Evolutionary conservation across 2,113 vertebrate genomes (phyloP).

Genomic region (Ammodytes marinus): DNA sequence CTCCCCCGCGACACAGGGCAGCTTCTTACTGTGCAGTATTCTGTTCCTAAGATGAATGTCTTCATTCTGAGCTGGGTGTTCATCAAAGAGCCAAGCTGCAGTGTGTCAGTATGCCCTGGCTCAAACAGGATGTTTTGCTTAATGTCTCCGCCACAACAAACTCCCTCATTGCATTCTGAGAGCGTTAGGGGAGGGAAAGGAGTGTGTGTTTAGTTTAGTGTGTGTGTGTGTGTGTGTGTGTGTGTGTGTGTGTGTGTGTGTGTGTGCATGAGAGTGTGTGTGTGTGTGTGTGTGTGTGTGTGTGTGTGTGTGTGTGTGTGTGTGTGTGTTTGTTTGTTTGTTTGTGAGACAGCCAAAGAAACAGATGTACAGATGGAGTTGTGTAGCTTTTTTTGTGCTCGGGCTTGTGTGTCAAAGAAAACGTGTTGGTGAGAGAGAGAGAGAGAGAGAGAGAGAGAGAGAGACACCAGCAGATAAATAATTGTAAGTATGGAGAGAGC

Average conservation of each 20-base stretch:
- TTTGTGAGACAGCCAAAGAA: slow-evolving; percentile 27
- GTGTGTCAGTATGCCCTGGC: slow-evolving; percentile 37
- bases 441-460: background rate
- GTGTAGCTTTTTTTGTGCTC: background rate
- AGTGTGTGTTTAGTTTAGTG: background rate
- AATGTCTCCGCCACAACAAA: slow-evolving; percentile 41
- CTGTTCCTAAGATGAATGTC: slow-evolving; percentile 29
- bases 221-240: slow-evolving; percentile 22
- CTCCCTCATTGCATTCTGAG: slow-evolving; percentile 42
- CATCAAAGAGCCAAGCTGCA: slow-evolving; percentile 28
- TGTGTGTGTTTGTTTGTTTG: background rate
- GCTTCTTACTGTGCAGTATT: slow-evolving; percentile 24
- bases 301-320: background rate
- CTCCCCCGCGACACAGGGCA: slow-evolving; percentile 3
- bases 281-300: slow-evolving; percentile 19
- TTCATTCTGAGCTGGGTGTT: slow-evolving; percentile 10
- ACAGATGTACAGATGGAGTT: slow-evolving; percentile 10
- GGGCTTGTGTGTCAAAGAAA: slow-evolving; percentile 17
- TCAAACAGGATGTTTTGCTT: slow-evolving; percentile 43
- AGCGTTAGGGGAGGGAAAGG: background rate
- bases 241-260: slow-evolving; percentile 5
- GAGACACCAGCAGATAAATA: slow-evolving; percentile 20
- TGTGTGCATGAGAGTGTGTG: background rate
- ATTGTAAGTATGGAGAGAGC: background rate
- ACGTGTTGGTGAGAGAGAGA: background rate